Conservation (phyloP, 2,797 vertebrate genomes). For the Eupleurogrammus muticus region DNA sequence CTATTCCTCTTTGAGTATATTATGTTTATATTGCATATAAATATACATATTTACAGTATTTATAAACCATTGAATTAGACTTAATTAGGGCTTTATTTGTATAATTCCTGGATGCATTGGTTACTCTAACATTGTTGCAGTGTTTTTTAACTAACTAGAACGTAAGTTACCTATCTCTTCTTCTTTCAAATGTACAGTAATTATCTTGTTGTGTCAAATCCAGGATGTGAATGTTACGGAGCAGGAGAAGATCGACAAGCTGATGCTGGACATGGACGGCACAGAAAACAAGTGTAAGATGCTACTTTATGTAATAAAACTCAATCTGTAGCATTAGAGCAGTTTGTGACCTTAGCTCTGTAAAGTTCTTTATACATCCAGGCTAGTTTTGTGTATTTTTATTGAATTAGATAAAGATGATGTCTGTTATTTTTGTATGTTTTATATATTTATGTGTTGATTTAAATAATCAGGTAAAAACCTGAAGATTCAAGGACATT, state of each 20-base stretch:
- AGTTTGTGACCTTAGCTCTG: neutral
- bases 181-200: neutral
- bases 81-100: neutral
- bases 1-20: neutral
- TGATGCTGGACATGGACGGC: constrained; percentile 99
- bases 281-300: constrained; percentile 96
- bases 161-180: too few species aligned
- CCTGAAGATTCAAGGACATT: neutral
- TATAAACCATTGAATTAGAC: neutral
- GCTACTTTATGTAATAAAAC: neutral
- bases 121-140: constrained; percentile 35
- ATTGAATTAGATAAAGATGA: neutral
- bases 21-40: neutral
- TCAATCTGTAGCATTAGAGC: neutral
- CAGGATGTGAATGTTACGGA: constrained; percentile 92
- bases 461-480: neutral
- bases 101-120: constrained; percentile 22
- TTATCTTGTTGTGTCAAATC: constrained; percentile 18
- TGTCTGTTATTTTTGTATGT: neutral
- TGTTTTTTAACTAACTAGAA: constrained; percentile 37
- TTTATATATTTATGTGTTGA: too few species aligned
- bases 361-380: too few species aligned
- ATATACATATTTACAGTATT: neutral
- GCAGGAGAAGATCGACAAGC: constrained; percentile 95
- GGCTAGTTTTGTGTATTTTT: neutral